Base-by-base conservation (phyloP, 1,140 invertebrate genomes). In the Lethrus apterus region DNA sequence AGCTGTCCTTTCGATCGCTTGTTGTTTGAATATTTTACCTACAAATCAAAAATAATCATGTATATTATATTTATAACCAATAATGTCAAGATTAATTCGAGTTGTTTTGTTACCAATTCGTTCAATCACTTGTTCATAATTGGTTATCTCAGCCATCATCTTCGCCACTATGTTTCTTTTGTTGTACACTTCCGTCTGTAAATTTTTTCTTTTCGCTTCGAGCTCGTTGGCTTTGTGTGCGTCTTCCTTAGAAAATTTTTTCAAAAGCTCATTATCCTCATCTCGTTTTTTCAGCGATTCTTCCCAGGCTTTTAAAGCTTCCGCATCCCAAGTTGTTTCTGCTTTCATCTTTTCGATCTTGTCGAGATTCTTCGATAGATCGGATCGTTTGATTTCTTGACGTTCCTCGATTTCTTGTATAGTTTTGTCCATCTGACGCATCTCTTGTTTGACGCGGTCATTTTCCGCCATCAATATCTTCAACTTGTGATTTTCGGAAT, bases 231-330 rank as follows among this genome's bases (percentile, higher is more conserved):
- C 76, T 46, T 74, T 77, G 46, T 75, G 74, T 2, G 74, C 57
- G 59, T 85, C 81, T 44, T 77, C 70, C 47, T 77, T 73, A 24
- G 76, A 74, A 40, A 79, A 80, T 51, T 76, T 71, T 48, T 78
- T 75, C n/a, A 84, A 70, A 14, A 79, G 57, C 11, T 73, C 66
- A 46, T 76, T 78, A 45, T 79, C 75, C 2, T 74, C 72, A 32
- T 80, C 74, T 18, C 71, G 73, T 31, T 72, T 69, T 44, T 76
- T 70, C 1, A 83, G 60, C 9, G 74, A 71, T 21, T 80, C 74
- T 26, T 81, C 76, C 76, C 76, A 80, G 29, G 76, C 71, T 13
- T 73, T 65, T 23, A 83, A 56, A 11, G 74, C 74, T 14, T 74
- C 72, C 24, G 75, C 70, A 18, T 82, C 81, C 43, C 78, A 76